Base-by-base conservation (phyloP, 2,797 vertebrate genomes). In the Manis javanica region DNA sequence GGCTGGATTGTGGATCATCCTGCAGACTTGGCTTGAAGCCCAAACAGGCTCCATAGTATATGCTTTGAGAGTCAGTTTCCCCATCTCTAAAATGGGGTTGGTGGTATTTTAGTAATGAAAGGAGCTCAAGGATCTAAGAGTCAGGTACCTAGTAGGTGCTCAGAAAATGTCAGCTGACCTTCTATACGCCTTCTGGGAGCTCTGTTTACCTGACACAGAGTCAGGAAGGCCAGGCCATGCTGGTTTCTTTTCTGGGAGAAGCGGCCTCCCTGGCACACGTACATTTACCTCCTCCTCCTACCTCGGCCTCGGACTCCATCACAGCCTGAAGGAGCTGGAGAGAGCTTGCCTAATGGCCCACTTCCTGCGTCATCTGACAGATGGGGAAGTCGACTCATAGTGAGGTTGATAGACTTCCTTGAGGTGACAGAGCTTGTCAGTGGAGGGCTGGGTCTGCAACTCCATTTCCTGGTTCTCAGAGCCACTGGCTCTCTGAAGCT, bases 381-480 rank as follows among this genome's bases (percentile, higher is more conserved):
- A 55, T 31, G 75, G 91, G 68, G 75, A 39, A 69, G 72, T 85
- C 24, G 10, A 74, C 90, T 90, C 92, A 68, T 71, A 21, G 23
- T 49, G 91, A 31, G 63, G 63, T 61, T 26, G 69, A 74, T 46
- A 42, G 71, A 82, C 78, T 92, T 95, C 63, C 94, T 92, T 34
- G 87, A 90, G 78, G 79, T 87, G n/a, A 63, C 42, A 37, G 86
- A 84, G 46, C 37, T 53, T 0, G 2, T 74, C 74, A 59, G 78
- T 37, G 26, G 37, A 94, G 77, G 82, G 57, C 24, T n/a, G 49
- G 59, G 83, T 37, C 83, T 26, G 53, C 63, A 86, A 51, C 77
- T 90, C 87, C 59, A 9, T 71, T 90, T 78, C 78, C 89, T 29
- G 61, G 64, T 93, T 94, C 84, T 87, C 79, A 55, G 90, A 11